A percentile compares a stretch with the other conserved stretches of the same genome.
Evolutionary conservation across 64 coral and sea anemone species (phyloP).

Genomic region (Montipora cactus): DNA sequence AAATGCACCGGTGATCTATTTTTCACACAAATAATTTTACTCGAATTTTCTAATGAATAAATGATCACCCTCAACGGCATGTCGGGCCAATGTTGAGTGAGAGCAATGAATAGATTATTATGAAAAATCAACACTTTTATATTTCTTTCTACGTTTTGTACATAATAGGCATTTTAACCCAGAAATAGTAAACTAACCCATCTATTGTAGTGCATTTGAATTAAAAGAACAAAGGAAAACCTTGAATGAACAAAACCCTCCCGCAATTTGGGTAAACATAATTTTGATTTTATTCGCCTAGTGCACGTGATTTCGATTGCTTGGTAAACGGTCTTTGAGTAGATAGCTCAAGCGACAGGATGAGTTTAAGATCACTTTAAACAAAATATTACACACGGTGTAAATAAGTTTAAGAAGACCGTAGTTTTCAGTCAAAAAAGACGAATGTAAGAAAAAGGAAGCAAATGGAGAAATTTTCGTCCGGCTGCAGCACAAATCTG

Average conservation of each 20-base stretch:
- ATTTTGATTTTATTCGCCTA: neutral
- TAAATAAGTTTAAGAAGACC: neutral
- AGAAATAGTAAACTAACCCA: constrained; percentile 7
- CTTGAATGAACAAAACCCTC: neutral
- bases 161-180: neutral
- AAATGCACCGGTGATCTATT: constrained; percentile 6
- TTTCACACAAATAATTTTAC: neutral
- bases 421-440: neutral
- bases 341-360: neutral
- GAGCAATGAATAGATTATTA: neutral
- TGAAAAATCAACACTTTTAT: constrained; percentile 19
- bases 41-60: constrained; percentile 21
- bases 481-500: neutral
- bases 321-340: neutral
- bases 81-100: neutral
- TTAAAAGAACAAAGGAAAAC: neutral
- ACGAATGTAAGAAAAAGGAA: neutral
- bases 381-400: neutral
- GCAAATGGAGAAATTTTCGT: neutral
- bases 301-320: neutral
- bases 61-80: constrained; percentile 1
- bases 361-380: neutral
- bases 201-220: neutral
- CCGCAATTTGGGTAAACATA: constrained; percentile 15
- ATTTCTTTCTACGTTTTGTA: neutral